A percentile compares a stretch with the other conserved stretches of the same genome.
phyloP scores from a whole-genome alignment of 2,888 invertebrate species.

The Erebia epiphron region DNA sequence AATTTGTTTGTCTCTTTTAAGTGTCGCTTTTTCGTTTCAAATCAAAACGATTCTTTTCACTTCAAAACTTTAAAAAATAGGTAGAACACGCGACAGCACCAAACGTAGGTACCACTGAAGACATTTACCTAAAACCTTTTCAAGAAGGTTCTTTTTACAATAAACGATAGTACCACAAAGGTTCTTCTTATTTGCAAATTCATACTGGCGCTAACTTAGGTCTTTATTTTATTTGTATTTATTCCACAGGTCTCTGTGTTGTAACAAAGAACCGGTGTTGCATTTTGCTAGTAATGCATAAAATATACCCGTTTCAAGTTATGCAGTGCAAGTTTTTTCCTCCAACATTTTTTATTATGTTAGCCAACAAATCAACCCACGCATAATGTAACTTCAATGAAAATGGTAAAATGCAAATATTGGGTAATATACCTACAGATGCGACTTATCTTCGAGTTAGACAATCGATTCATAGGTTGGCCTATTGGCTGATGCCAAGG shows the following conservation, averaged over 20 bases:
- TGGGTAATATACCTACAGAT: background rate
- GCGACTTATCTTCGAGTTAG: background rate
- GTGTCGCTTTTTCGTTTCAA: too few relatives aligned
- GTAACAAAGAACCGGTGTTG: constrained; percentile 12
- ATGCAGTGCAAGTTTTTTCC: constrained; percentile 9
- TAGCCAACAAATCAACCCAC: constrained; percentile 7
- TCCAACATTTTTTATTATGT: constrained; percentile 1
- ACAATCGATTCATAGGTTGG: background rate
- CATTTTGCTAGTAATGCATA: constrained; percentile 17
- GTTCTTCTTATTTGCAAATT: background rate
- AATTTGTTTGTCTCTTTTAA: too few relatives aligned
- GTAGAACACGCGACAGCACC: too few relatives aligned
- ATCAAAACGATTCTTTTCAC: too few relatives aligned
- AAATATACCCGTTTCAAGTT: background rate
- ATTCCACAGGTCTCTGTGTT: background rate
- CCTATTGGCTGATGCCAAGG: too few relatives aligned
- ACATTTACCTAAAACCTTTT: background rate
- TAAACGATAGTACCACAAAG: background rate
- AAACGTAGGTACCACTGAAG: too few relatives aligned
- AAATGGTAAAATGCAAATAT: constrained; percentile 12
- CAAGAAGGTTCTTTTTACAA: constrained; percentile 10
- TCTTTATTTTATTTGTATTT: constrained; percentile 19
- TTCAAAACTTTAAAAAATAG: too few relatives aligned
- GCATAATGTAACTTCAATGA: background rate
- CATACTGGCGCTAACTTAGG: background rate